These are phyloP conservation scores for Eclectus roratus DNA, from an alignment of 2,113 vertebrate genomes.

Conservation along the genomic window DNA sequence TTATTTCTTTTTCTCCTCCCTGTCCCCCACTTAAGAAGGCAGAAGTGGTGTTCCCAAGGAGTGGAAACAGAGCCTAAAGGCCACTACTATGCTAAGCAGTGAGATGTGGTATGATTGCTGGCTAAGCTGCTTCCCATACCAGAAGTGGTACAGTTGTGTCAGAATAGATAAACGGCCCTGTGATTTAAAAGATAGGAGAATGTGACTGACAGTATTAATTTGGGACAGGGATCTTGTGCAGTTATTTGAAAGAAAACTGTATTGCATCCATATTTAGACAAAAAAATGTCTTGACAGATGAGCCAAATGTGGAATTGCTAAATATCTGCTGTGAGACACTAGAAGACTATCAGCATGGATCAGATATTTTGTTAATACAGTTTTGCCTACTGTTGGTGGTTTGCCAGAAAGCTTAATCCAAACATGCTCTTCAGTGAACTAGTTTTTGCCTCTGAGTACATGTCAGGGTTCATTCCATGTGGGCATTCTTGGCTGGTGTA, in stretches of 20 bases:
- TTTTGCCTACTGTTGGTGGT: background rate
- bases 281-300: background rate
- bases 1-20: background rate
- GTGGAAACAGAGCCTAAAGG: background rate
- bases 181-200: background rate
- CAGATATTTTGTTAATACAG: background rate
- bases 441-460: background rate
- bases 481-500: background rate
- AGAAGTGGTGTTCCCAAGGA: slow-evolving; percentile 7
- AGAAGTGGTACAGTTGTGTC: background rate
- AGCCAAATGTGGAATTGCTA: background rate
- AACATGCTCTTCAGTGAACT: background rate
- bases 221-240: background rate
- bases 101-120: background rate
- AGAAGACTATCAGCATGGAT: background rate
- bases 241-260: background rate
- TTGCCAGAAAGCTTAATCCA: slow-evolving; percentile 12
- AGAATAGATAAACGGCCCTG: background rate
- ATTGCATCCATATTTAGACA: background rate
- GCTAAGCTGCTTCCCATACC: background rate
- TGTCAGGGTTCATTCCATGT: background rate
- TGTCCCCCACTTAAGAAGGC: background rate
- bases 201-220: background rate
- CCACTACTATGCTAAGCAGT: background rate
- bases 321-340: background rate